Evolutionary conservation across 2,888 invertebrate genomes (phyloP).

Genomic region (Pristionchus arcanus): DNA sequence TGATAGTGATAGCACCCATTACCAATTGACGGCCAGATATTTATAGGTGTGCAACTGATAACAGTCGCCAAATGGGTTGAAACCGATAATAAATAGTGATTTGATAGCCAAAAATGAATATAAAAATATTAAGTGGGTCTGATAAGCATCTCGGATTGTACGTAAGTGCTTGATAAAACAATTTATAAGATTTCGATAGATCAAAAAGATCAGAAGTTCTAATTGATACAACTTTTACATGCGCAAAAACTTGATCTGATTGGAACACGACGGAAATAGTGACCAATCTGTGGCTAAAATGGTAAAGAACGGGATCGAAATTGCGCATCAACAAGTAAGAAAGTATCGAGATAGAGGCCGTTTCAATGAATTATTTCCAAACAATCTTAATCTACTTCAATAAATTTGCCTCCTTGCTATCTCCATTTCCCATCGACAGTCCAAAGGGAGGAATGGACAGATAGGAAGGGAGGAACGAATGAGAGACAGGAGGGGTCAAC

Average conservation of each 20-base stretch:
- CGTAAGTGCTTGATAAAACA: background rate
- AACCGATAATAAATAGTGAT: no score
- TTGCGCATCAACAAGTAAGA: background rate
- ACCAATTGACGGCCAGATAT: no score
- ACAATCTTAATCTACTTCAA: background rate
- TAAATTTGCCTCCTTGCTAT: background rate
- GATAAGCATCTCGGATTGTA: background rate
- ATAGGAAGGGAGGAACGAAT: background rate
- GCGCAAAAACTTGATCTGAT: slow-evolving; percentile 15
- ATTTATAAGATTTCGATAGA: background rate
- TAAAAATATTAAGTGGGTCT: background rate
- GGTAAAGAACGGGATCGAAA: background rate
- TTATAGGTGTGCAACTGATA: no score
- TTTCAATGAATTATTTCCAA: background rate
- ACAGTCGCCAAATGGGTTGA: no score
- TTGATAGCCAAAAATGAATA: no score
- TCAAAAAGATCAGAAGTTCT: no score
- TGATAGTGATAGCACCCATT: no score
- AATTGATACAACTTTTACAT: background rate
- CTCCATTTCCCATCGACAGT: background rate
- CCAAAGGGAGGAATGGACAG: background rate
- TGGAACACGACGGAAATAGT: background rate
- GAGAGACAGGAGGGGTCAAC: background rate
- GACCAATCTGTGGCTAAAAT: background rate
- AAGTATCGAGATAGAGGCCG: background rate